Evolutionary conservation across 2,113 vertebrate genomes (phyloP).

Genomic region (Aythya baeri): DNA sequence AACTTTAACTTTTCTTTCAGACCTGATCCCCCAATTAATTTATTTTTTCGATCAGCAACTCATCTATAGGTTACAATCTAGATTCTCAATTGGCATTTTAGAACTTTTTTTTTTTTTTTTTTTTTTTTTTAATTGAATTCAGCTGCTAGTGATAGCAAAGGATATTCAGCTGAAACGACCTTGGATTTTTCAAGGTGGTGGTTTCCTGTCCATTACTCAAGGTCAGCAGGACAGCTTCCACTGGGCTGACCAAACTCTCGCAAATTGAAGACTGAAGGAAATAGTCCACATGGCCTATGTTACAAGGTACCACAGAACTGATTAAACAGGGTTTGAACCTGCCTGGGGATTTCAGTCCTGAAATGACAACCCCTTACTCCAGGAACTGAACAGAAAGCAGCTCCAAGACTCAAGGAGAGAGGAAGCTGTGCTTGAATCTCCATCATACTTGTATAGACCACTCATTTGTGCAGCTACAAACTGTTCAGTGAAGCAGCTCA

Average conservation of each 20-base stretch:
- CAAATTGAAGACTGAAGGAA: not conserved
- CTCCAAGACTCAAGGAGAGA: not conserved
- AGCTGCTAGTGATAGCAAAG: not conserved
- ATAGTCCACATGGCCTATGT: not conserved
- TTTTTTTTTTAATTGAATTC: not conserved
- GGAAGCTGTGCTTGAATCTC: not conserved
- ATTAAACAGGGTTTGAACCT: not conserved
- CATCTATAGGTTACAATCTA: not conserved
- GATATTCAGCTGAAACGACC: not conserved
- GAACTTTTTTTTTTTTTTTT: not conserved
- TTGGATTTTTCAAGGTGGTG: not conserved
- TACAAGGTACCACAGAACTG: not conserved
- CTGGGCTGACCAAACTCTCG: not conserved
- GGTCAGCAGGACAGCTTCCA: not conserved
- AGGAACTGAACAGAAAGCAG: not conserved
- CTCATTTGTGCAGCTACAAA: not conserved
- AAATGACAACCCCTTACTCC: not conserved
- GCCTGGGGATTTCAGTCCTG: not conserved
- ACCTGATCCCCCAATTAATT: not conserved
- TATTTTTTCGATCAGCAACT: not conserved
- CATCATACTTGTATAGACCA: not conserved
- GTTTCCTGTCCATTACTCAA: not conserved
- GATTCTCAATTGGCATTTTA: not conserved
- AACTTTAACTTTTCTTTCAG: not conserved
- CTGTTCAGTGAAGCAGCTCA: not conserved